phyloP scores from a whole-genome alignment of 2,888 invertebrate genomes.

The Brachypalpus laphriformis region DNA sequence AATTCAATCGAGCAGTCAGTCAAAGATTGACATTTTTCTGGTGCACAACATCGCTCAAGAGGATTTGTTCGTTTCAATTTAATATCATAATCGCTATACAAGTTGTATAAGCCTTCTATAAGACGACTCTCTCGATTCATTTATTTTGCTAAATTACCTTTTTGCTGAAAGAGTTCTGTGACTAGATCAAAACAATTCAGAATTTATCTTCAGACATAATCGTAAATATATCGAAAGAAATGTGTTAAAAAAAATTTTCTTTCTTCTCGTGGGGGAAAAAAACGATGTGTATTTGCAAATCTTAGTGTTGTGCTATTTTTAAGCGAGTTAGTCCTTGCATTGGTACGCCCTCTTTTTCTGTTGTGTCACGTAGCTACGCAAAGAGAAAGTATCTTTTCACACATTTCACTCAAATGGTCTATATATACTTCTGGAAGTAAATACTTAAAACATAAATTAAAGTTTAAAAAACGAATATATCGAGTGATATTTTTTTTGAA shows the following conservation, averaged over 20 bases:
- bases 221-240: constrained; percentile 44
- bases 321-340: constrained; percentile 56
- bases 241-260: constrained; percentile 1
- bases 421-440: constrained; percentile 31
- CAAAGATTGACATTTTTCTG: constrained; percentile 39
- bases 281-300: constrained; percentile 43
- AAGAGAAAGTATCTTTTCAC: constrained; percentile 37
- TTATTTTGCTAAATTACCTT: constrained; percentile 10
- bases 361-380: constrained; percentile 54
- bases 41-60: constrained; percentile 29
- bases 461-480: constrained; percentile 5
- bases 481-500: constrained; percentile 35
- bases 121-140: background rate
- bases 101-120: constrained; percentile 1
- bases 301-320: constrained; percentile 62
- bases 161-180: constrained; percentile 1
- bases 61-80: background rate
- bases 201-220: constrained; percentile 13
- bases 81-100: too few relatives aligned
- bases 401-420: constrained; percentile 38
- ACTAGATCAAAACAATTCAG: constrained; percentile 23
- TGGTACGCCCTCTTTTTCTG: constrained; percentile 44
- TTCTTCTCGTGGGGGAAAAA: background rate
- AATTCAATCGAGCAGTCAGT: constrained; percentile 52
- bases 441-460: constrained; percentile 25